Percentiles rank a stretch among this genome's conserved stretches.
These are phyloP conservation scores for Tineola bisselliella DNA, from an alignment of 2,888 invertebrate genomes.

Conservation along the genomic window DNA sequence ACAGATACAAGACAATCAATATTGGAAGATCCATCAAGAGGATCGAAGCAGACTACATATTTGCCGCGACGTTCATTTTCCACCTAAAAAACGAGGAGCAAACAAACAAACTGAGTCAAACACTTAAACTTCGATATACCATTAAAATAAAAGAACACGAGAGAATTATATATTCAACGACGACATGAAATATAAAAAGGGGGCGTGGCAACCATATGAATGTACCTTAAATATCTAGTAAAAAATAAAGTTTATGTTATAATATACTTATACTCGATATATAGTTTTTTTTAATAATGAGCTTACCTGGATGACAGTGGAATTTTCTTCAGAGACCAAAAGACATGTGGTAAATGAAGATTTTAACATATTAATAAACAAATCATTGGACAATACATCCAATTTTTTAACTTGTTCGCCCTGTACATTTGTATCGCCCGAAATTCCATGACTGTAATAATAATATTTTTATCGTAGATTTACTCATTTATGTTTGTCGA, in stretches of 20 bases:
- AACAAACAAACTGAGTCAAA: no score
- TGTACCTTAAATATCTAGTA: no score
- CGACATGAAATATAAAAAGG: no score
- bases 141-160: no score
- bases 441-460: constrained; percentile 84
- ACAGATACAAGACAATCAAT: constrained; percentile 98
- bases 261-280: no score
- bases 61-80: constrained; percentile 92
- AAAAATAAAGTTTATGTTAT: no score
- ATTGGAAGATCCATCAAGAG: constrained; percentile 97
- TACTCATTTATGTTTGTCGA: no score
- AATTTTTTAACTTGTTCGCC: constrained; percentile 98
- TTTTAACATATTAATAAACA: constrained; percentile 96
- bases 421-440: constrained; percentile 92
- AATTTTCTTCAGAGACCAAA: constrained; percentile 96
- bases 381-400: constrained; percentile 91
- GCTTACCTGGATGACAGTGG: constrained; percentile 81
- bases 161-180: no score
- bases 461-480: constrained; percentile 33
- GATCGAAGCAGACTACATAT: constrained; percentile 98
- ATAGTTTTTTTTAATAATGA: no score
- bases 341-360: constrained; percentile 93
- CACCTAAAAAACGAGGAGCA: constrained; percentile 69
- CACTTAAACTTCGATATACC: no score
- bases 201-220: no score